Evolutionary conservation across 2,888 invertebrate species (phyloP).

Genomic region (Erebia palarica): DNA sequence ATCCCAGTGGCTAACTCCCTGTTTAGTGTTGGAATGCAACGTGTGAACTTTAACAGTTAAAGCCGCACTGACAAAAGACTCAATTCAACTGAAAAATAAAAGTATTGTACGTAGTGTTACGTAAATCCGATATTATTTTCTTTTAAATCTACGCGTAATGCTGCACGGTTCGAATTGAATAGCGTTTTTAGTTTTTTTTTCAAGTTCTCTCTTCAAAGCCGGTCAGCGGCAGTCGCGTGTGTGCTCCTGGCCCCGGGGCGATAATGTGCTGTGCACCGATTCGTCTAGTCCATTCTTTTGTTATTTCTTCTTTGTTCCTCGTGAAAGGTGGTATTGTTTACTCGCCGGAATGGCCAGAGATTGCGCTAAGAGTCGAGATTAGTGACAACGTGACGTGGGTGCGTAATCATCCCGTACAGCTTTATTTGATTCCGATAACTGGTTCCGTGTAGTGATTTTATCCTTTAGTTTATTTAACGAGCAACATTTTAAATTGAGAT

Average conservation of each 20-base stretch:
- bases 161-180: constrained; percentile 44
- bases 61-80: constrained; percentile 58
- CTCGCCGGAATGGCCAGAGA: constrained; percentile 69
- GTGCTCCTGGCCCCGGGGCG: constrained; percentile 53
- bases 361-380: constrained; percentile 78
- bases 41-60: constrained; percentile 42
- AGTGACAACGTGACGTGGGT: constrained; percentile 75
- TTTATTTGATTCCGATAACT: constrained; percentile 30
- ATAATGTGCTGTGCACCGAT: constrained; percentile 68
- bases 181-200: constrained; percentile 50
- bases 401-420: constrained; percentile 37
- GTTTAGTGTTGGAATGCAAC: constrained; percentile 56
- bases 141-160: constrained; percentile 42
- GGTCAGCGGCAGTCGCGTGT: constrained; percentile 61
- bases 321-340: constrained; percentile 78
- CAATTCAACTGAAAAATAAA: constrained; percentile 39
- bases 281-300: constrained; percentile 75
- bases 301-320: constrained; percentile 73
- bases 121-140: constrained; percentile 45
- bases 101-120: constrained; percentile 33
- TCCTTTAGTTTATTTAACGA: constrained; percentile 9
- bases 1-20: constrained; percentile 69
- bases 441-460: constrained; percentile 7
- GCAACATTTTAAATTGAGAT: background rate
- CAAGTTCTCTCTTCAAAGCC: constrained; percentile 59